phyloP scores from a whole-genome alignment of 2,888 invertebrate species.

The Drosophila subsilvestris region DNA sequence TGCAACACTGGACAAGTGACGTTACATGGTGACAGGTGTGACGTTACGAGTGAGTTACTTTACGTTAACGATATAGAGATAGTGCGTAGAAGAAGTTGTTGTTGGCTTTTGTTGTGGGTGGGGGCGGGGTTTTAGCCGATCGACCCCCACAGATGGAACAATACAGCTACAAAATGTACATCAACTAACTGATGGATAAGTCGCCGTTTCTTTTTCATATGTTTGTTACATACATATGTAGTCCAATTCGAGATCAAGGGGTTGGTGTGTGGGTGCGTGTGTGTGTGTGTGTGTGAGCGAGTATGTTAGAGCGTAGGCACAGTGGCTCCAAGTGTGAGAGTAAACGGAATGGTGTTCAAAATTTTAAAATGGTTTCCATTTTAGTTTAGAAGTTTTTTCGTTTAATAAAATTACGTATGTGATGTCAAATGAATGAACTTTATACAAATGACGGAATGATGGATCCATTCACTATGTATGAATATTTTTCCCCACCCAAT shows the following conservation, averaged over 20 bases:
- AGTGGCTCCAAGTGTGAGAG: background rate
- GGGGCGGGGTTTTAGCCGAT: background rate
- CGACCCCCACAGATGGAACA: constrained; percentile 12
- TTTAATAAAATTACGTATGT: background rate
- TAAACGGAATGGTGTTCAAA: background rate
- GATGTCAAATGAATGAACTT: background rate
- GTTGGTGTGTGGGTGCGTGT: background rate
- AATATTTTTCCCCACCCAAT: constrained; percentile 7
- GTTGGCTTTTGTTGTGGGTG: background rate
- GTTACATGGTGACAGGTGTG: background rate
- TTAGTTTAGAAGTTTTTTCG: background rate
- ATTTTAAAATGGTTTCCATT: background rate
- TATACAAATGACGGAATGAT: constrained; percentile 9
- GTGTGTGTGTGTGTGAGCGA: background rate
- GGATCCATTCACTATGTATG: background rate
- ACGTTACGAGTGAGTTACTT: background rate
- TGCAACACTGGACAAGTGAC: background rate
- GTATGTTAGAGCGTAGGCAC: background rate
- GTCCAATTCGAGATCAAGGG: background rate
- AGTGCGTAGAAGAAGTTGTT: constrained; percentile 9
- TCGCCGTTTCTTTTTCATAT: background rate
- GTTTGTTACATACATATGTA: constrained; percentile 5
- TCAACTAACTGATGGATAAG: background rate
- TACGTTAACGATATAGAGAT: constrained; percentile 18
- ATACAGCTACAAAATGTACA: constrained; percentile 15